These are phyloP conservation scores for Mastomys natalensis DNA, from an alignment of 2,113 vertebrate species.

Conservation along the genomic window DNA sequence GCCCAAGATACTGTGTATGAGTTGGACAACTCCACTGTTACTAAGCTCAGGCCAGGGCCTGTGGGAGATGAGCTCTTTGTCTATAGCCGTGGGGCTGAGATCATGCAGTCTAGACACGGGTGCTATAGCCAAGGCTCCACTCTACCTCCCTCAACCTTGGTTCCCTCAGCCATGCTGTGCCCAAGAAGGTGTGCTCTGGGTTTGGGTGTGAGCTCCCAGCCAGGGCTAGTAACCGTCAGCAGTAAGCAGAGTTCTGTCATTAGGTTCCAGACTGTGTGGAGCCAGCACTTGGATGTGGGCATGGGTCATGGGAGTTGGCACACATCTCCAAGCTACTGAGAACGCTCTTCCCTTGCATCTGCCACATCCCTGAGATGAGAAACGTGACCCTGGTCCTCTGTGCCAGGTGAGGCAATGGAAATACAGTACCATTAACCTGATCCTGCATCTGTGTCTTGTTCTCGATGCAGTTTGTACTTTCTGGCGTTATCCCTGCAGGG, in stretches of 20 bases:
- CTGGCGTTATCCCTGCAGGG: background rate
- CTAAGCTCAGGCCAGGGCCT: background rate
- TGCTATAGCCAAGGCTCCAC: background rate
- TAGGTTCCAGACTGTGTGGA: background rate
- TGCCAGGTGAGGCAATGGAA: conserved; percentile 82
- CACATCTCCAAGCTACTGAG: background rate
- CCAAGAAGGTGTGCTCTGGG: background rate
- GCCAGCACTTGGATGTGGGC: background rate
- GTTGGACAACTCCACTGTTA: background rate
- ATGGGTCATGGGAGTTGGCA: background rate
- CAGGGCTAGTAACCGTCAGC: background rate
- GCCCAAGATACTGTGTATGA: rapidly evolving
- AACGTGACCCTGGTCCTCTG: conserved; percentile 76
- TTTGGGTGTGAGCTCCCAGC: conserved; percentile 28
- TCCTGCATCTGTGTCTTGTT: conserved; percentile 53
- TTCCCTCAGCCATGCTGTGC: background rate
- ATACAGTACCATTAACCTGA: conserved; percentile 69
- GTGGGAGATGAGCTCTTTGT: background rate
- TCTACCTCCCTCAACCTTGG: background rate
- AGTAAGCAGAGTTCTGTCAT: background rate
- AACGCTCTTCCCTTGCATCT: conserved; percentile 63
- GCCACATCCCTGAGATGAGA: conserved; percentile 60
- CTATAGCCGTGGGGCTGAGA: background rate
- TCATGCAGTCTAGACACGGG: background rate
- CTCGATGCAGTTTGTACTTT: conserved; percentile 12